Evolutionary conservation across 2,113 vertebrate species (phyloP).

Genomic region (Parus major): DNA sequence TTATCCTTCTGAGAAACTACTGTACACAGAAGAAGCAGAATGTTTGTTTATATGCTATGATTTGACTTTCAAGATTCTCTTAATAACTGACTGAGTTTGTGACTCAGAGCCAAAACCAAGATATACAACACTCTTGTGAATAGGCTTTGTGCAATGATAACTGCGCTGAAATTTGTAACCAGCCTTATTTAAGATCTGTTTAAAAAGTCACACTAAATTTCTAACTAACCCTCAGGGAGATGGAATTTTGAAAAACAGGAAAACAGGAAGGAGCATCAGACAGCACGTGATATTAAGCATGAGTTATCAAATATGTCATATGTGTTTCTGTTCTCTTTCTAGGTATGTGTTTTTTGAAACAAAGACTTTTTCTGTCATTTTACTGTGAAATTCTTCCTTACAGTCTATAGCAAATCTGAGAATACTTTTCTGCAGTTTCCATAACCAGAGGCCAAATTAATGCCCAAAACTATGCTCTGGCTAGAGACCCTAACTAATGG

Average conservation of each 20-base stretch:
- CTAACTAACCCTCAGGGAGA: background rate
- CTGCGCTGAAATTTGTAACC: background rate
- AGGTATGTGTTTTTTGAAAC: background rate
- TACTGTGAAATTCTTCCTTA: background rate
- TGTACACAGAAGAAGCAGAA: background rate
- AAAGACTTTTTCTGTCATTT: background rate
- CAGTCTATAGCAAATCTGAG: background rate
- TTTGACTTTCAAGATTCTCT: background rate
- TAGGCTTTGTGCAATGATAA: background rate
- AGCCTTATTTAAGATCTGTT: background rate
- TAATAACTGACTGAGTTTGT: background rate
- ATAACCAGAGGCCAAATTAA: background rate
- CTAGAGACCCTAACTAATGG: background rate
- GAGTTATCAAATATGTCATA: fast-evolving
- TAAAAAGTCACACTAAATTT: background rate
- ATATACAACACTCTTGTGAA: background rate
- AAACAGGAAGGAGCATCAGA: background rate
- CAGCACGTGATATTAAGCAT: background rate
- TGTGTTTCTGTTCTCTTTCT: background rate
- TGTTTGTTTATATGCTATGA: conserved; percentile 6
- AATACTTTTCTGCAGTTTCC: background rate
- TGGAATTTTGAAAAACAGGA: background rate
- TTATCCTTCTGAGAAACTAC: conserved; percentile 16
- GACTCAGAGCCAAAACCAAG: conserved; percentile 10
- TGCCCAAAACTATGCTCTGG: background rate